Evolutionary conservation across 1,140 invertebrate genomes (phyloP).

Genomic region (Cherax destructor): DNA sequence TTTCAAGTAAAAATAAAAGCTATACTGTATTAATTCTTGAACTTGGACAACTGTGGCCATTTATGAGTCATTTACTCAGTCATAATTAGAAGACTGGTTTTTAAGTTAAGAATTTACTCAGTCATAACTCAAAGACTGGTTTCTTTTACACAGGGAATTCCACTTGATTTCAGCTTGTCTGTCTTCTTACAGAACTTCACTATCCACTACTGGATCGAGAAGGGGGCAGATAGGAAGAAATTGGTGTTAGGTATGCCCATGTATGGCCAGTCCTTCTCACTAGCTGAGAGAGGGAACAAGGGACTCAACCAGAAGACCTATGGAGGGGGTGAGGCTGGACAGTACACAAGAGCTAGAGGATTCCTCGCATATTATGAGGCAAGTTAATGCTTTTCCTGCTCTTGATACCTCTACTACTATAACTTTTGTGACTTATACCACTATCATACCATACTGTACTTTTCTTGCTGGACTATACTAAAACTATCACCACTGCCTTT

Average conservation of each 20-base stretch:
- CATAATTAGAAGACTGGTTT: too few species aligned
- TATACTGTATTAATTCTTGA: too few species aligned
- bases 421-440: background rate
- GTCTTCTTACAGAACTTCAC: constrained; percentile 78
- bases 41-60: too few species aligned
- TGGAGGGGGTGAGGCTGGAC: constrained; percentile 81
- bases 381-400: background rate
- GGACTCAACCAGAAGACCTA: constrained; percentile 79
- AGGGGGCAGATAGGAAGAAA: constrained; percentile 80
- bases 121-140: too few species aligned
- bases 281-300: constrained; percentile 76
- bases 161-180: too few species aligned
- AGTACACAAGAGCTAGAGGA: constrained; percentile 86
- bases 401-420: background rate
- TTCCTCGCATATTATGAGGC: constrained; percentile 92
- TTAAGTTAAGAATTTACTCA: too few species aligned
- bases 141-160: too few species aligned
- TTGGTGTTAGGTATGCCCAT: constrained; percentile 81
- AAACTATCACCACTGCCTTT: background rate
- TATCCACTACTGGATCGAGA: constrained; percentile 80
- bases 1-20: too few species aligned
- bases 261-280: constrained; percentile 82
- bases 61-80: too few species aligned
- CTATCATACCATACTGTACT: too few species aligned
- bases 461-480: background rate